Conservation (phyloP, 2,113 vertebrate genomes). For the Grammomys dolichurus region DNA sequence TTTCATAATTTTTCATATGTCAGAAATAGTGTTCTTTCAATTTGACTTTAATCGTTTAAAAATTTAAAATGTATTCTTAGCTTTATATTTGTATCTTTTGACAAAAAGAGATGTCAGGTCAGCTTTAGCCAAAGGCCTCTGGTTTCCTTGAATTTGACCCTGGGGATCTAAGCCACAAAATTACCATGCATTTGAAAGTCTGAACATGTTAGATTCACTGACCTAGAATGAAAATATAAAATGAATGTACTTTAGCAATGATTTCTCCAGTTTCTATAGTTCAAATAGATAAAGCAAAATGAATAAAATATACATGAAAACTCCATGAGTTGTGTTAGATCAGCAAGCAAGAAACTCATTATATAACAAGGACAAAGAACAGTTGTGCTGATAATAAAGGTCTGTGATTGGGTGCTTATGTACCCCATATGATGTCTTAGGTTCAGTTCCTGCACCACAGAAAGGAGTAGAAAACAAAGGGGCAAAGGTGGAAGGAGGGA, state of each 20-base stretch:
- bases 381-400: not conserved
- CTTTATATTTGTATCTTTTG: not conserved
- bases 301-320: constrained; percentile 45
- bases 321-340: constrained; percentile 1
- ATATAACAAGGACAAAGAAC: not conserved
- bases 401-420: not conserved
- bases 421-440: not conserved
- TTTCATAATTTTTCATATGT: not conserved
- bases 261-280: not conserved
- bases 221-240: not conserved
- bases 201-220: not conserved
- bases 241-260: not conserved
- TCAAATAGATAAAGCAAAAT: not conserved
- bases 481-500: not conserved
- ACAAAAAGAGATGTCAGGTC: not conserved
- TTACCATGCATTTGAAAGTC: not conserved
- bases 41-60: constrained; percentile 16
- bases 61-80: not conserved
- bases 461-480: not conserved
- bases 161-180: not conserved
- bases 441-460: not conserved
- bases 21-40: not conserved
- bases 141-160: not conserved
- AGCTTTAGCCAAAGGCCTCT: not conserved
- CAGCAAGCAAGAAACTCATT: not conserved